Evolutionary conservation across 2,888 invertebrate species (phyloP), one percentile per base, ranked within the genome.

Genomic region (Mechanitis mazaeus): DNA sequence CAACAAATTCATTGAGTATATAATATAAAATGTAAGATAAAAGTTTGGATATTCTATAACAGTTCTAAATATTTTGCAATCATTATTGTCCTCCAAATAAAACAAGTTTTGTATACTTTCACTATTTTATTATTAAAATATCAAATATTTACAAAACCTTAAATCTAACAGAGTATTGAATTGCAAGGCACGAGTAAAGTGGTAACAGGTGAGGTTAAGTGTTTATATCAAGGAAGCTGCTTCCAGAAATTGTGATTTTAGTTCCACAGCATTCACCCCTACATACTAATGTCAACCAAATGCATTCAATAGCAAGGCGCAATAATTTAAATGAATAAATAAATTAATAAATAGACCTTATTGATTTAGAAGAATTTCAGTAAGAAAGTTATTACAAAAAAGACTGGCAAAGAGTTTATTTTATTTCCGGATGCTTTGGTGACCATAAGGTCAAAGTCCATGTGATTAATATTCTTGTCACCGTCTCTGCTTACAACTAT

Each of bases 281-380:
- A 55, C 54, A 60, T 55, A 45, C 54, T 67, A 63, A 56, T 59
- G 62, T 60, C 59, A 59, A 78, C 76, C 76, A 87, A 87, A 88
- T 89, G 87, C 87, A 83, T 76, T 80, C 73, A 78, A 88, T 88
- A 87, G 87, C 89, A 86, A 87, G 85, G 80, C 80, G 79, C 83
- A 83, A 73, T 78, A 77, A 76, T 74, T 73, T 75, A 78, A 76
- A 76, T 75, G 78, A 87, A 87, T 88, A 88, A 88, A 87, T 87
- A 85, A 83, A 73, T 82, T 75, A 80, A 73, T 76, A 73, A 73
- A 70, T 69, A 71, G 71, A 67, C 31, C 53, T 66, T 63, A 63
- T 61, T 9, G 58, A 54, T 60, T 82, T 79, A 87, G 67, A 81
- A 72, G 31, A 83, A 64, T 63, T 72, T 79, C 45, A 77, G 66